Evolutionary conservation across 2,888 invertebrate genomes (phyloP), one percentile per base, ranked within the genome.

Genomic region (Tipula lateralis): DNA sequence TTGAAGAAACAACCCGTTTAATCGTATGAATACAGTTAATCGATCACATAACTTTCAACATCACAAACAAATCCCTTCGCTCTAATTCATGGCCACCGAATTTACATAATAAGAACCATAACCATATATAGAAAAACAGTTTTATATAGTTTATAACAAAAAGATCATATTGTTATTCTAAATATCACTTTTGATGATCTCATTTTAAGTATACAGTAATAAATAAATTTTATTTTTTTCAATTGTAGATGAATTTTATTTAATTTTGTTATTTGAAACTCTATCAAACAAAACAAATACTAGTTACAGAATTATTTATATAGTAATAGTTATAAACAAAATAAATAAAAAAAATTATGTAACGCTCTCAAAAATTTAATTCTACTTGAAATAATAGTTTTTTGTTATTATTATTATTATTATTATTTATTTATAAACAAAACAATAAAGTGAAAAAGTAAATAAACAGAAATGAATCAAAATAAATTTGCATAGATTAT

Each of bases 101-200:
- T 66, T 66, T 24, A 66, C 24, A 66, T 66, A 66, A 66, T 24
- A 66, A n/a, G n/a, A n/a, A 9, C 2, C 66, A 9, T 12, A n/a
- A 66, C 66, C 66, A 12, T 66, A 66, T 66, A 36, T 9, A 44
- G n/a, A n/a, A 66, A 24, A 66, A 24, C 66, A 66, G 24, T 24
- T 66, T 24, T 44, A 16, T 66, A 12, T 13, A 66, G 24, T 66
- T 66, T 9, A 24, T 24, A 19, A 66, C 66, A 66, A 66, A 12
- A 66, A 66, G 66, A 66, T 66, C 66, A 19, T 12, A 66, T 66
- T 66, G 66, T 66, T 66, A 66, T 66, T 66, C 66, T 24, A 66
- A 66, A 66, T 66, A 66, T 66, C 66, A 66, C 66, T 66, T 66
- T 24, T 66, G 66, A 66, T 66, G 66, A 66, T 66, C 66, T 66